Conservation (phyloP, 1,140 invertebrate species). For the Paramacrobiotus metropolitanus region DNA sequence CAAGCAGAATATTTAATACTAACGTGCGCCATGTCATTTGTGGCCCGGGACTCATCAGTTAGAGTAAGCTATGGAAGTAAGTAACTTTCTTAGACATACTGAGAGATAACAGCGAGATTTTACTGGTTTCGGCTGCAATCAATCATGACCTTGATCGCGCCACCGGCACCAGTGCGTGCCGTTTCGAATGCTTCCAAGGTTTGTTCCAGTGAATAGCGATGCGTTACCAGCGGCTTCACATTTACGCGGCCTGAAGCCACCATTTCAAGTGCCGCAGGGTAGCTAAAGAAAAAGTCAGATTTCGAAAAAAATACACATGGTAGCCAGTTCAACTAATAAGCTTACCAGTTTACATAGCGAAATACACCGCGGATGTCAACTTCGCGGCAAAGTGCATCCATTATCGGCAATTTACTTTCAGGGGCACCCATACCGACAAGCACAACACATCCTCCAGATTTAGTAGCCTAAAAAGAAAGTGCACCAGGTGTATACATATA, state of each 20-base stretch:
- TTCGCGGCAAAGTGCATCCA: slow-evolving; percentile 50
- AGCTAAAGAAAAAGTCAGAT: slow-evolving; percentile 30
- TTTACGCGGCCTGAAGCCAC: slow-evolving; percentile 56
- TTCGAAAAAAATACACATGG: not conserved
- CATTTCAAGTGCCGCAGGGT: slow-evolving; percentile 56
- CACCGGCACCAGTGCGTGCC: slow-evolving; percentile 37
- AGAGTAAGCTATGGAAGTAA: too few relatives aligned
- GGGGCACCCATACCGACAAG: slow-evolving; percentile 59
- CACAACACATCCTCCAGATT: slow-evolving; percentile 46
- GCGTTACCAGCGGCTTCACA: slow-evolving; percentile 67
- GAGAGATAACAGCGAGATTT: too few relatives aligned
- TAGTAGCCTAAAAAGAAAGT: not conserved
- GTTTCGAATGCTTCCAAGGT: slow-evolving; percentile 63
- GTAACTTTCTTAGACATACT: too few relatives aligned
- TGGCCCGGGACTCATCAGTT: too few relatives aligned
- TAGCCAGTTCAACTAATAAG: too few relatives aligned
- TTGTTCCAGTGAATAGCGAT: slow-evolving; percentile 62
- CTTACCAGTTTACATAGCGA: slow-evolving; percentile 67
- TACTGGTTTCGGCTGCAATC: slow-evolving; percentile 34
- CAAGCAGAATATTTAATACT: too few relatives aligned
- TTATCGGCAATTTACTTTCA: slow-evolving; percentile 38
- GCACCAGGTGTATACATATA: not conserved
- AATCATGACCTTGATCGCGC: slow-evolving; percentile 77
- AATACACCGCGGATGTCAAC: slow-evolving; percentile 75
- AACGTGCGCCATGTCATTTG: too few relatives aligned